phyloP scores from a whole-genome alignment of 2,797 vertebrate species.

The Schizopygopsis malacanthus region DNA sequence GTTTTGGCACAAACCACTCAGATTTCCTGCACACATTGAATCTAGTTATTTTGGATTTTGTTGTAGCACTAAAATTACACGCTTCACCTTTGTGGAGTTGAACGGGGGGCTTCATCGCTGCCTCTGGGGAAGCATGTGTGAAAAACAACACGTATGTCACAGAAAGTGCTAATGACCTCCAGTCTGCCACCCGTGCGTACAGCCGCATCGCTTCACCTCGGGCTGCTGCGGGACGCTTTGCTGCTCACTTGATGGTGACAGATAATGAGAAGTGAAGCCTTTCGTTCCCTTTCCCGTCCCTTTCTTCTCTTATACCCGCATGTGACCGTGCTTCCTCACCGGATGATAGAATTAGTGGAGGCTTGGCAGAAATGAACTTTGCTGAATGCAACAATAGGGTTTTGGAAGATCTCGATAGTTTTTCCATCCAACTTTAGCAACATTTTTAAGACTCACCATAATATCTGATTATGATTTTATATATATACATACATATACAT shows the following conservation, averaged over 20 bases:
- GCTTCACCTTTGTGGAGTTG: constrained; percentile 5
- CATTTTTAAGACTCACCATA: too few relatives aligned
- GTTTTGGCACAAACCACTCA: not conserved
- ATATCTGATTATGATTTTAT: too few relatives aligned
- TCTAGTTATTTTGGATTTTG: not conserved
- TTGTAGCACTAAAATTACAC: not conserved
- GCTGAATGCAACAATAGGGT: not conserved
- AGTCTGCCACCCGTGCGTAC: constrained; percentile 8
- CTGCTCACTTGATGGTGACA: constrained; percentile 4
- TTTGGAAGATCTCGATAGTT: too few relatives aligned
- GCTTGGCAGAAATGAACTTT: not conserved
- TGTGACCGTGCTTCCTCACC: not conserved
- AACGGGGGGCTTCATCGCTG: not conserved
- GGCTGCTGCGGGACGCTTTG: not conserved
- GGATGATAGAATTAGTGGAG: not conserved
- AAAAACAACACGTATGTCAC: constrained; percentile 32
- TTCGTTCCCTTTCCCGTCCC: not conserved
- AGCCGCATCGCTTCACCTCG: constrained; percentile 1
- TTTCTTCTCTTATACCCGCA: not conserved
- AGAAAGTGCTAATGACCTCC: constrained; percentile 23
- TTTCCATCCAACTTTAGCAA: too few relatives aligned
- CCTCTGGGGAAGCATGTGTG: constrained; percentile 28
- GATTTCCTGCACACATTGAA: not conserved
- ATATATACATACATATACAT: too few relatives aligned
- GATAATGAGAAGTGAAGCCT: not conserved